Evolutionary conservation across 1,140 invertebrate genomes (phyloP).

Genomic region (Nixonia krombeini): DNA sequence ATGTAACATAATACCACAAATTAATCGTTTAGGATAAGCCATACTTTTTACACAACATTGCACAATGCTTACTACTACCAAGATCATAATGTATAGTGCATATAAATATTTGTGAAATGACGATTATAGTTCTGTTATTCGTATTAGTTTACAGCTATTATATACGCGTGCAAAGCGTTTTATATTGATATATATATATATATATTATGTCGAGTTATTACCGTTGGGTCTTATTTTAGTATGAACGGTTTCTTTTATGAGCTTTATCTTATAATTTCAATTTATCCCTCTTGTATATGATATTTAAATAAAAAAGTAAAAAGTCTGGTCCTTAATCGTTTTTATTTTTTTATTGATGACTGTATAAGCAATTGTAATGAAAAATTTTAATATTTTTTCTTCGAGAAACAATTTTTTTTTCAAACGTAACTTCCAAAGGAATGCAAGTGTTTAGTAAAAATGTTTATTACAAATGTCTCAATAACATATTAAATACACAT

Average conservation of each 20-base stretch:
- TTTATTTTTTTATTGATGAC: no score
- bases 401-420: no score
- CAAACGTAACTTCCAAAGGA: no score
- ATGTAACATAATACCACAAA: neutral
- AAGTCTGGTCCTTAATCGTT: no score
- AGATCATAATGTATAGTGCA: conserved; percentile 11
- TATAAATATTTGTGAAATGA: conserved; percentile 31
- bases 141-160: conserved; percentile 25
- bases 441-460: no score
- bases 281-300: no score
- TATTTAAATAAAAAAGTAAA: no score
- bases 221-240: neutral
- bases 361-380: no score
- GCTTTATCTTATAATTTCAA: no score
- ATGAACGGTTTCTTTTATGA: no score
- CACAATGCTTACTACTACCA: conserved; percentile 40
- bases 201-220: conserved; percentile 22
- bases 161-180: conserved; percentile 30
- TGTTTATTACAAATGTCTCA: no score
- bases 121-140: conserved; percentile 26
- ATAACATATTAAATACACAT: no score
- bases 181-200: conserved; percentile 40
- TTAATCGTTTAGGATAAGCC: neutral
- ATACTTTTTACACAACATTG: conserved; percentile 29
- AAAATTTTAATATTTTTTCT: neutral